A percentile compares a stretch with the other conserved stretches of the same genome.
Evolutionary conservation across 1,140 invertebrate genomes (phyloP).

Genomic region (Tribolium madens): DNA sequence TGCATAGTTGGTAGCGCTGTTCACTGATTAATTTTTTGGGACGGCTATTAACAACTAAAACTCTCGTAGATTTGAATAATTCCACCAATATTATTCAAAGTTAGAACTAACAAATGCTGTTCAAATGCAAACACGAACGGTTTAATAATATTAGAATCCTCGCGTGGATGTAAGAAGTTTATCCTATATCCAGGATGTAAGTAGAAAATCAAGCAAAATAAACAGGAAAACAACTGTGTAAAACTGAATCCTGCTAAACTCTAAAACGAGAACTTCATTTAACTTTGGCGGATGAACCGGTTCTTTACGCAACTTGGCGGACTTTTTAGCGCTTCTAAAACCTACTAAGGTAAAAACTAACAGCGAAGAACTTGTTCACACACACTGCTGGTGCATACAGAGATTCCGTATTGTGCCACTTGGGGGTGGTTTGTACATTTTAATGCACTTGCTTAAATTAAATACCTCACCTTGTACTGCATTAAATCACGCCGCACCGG

Average conservation of each 20-base stretch:
- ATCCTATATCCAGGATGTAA: conserved; percentile 27
- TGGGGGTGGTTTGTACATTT: background rate
- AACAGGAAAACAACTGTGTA: conserved; percentile 30
- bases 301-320: conserved; percentile 33
- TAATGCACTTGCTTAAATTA: conserved; percentile 15
- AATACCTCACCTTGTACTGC: background rate
- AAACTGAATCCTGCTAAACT: conserved; percentile 13
- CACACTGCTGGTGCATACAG: background rate
- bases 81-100: conserved; percentile 6
- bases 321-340: no score
- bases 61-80: conserved; percentile 12
- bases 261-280: conserved; percentile 32
- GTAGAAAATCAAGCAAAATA: conserved; percentile 31
- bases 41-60: background rate
- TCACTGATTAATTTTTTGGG: conserved; percentile 19
- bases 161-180: conserved; percentile 10
- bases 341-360: background rate
- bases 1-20: conserved; percentile 12
- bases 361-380: background rate
- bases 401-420: background rate
- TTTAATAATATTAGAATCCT: conserved; percentile 18
- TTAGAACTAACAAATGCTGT: conserved; percentile 5
- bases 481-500: background rate
- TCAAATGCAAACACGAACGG: background rate
- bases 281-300: conserved; percentile 30